A percentile compares a stretch with the other conserved stretches of the same genome.
Conservation (phyloP, 2,888 invertebrate genomes). For the Lasioglossum morio region DNA sequence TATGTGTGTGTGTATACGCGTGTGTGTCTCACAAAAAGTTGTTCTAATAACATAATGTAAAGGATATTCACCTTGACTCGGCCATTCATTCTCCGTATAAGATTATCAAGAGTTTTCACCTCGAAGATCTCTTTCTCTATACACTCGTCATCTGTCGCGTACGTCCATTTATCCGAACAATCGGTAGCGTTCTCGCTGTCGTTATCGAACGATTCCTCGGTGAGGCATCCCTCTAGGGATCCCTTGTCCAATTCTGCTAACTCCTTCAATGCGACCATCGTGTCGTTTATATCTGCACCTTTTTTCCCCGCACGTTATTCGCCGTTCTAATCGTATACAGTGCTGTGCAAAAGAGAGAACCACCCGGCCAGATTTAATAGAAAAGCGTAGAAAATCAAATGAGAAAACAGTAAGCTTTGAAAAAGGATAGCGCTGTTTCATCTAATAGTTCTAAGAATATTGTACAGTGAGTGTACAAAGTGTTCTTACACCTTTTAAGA, state of each 20-base stretch:
- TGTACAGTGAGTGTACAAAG: too few species aligned
- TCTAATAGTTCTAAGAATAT: too few species aligned
- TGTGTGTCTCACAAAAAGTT: not conserved
- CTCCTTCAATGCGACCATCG: not conserved
- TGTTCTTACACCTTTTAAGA: too few species aligned
- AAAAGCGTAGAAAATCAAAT: too few species aligned
- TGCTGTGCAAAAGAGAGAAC: too few species aligned
- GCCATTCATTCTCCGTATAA: constrained; percentile 62
- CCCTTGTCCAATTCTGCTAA: not conserved
- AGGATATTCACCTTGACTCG: constrained; percentile 64
- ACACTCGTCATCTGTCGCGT: constrained; percentile 26
- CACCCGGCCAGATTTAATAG: too few species aligned
- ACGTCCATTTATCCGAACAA: not conserved
- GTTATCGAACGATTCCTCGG: not conserved
- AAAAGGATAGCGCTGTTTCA: too few species aligned
- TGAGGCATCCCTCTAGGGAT: not conserved
- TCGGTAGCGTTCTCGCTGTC: constrained; percentile 7
- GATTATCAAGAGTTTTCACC: constrained; percentile 64
- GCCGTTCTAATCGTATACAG: constrained; percentile 13
- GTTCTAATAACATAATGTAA: not conserved
- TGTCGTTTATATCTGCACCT: not conserved
- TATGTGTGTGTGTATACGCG: not conserved
- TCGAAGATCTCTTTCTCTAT: constrained; percentile 57
- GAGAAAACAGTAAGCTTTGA: too few species aligned
- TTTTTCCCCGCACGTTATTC: constrained; percentile 1